A percentile compares a stretch with the other conserved stretches of the same genome.
These are phyloP conservation scores for Mesocentrotus franciscanus DNA, from an alignment of 53 echinoderm and acorn worm genomes.

Conservation along the genomic window DNA sequence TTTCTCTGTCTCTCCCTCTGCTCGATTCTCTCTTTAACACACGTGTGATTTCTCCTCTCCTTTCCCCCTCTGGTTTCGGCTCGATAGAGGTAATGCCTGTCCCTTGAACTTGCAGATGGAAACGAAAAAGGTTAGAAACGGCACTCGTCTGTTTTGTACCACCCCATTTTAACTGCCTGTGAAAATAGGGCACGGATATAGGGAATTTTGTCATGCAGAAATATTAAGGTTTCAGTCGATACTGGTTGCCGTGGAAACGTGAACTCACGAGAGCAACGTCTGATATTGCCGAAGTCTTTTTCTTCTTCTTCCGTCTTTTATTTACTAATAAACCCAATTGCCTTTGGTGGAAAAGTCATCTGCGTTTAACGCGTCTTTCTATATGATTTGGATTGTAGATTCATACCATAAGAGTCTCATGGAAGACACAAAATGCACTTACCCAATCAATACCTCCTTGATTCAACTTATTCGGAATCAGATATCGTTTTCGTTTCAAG, in stretches of 20 bases:
- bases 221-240: conserved; percentile 53
- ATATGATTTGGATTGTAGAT: neutral
- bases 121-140: conserved; percentile 41
- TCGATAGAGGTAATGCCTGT: neutral
- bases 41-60: neutral
- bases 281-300: neutral
- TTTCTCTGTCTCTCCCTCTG: neutral
- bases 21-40: neutral
- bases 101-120: neutral
- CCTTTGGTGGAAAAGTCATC: conserved; percentile 47
- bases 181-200: conserved; percentile 44
- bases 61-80: neutral
- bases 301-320: neutral
- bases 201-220: conserved; percentile 42
- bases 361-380: neutral
- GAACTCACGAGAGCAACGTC: conserved; percentile 12
- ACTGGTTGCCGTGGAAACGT: conserved; percentile 30
- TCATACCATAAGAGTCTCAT: neutral
- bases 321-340: conserved; percentile 8
- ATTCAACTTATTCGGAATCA: neutral
- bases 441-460: neutral
- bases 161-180: conserved; percentile 19
- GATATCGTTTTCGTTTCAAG: too few relatives aligned
- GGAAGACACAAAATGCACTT: neutral
- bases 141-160: conserved; percentile 26